Percentiles rank a stretch among this genome's conserved stretches.
These are phyloP conservation scores for Thunnus albacares DNA, from an alignment of 2,797 vertebrate species.

Conservation along the genomic window DNA sequence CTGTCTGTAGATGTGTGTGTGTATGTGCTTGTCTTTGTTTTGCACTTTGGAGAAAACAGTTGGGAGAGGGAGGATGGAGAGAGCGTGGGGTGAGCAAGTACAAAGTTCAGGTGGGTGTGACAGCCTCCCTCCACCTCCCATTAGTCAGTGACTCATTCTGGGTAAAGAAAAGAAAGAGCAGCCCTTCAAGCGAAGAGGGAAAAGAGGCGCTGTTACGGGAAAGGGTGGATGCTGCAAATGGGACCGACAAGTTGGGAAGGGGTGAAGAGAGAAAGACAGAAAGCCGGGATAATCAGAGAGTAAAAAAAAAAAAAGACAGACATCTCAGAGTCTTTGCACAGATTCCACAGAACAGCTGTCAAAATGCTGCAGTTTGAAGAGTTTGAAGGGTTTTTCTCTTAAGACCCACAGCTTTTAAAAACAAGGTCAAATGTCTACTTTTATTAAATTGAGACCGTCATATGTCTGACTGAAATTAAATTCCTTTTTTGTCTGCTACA, in stretches of 20 bases:
- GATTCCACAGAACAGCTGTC: too few relatives aligned
- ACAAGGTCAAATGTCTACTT: too few relatives aligned
- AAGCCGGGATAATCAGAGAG: background rate
- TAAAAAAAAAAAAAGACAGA: too few relatives aligned
- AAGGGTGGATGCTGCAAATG: conserved; percentile 1
- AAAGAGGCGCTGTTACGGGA: conserved; percentile 7
- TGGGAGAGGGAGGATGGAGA: background rate
- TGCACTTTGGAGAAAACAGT: conserved; percentile 2
- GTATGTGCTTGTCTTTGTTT: conserved; percentile 17
- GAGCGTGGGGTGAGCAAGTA: conserved; percentile 30
- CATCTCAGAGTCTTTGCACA: too few relatives aligned
- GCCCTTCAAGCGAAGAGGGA: background rate
- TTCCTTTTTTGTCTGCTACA: too few relatives aligned
- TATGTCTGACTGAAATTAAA: too few relatives aligned
- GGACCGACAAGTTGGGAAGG: background rate
- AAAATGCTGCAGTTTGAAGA: too few relatives aligned
- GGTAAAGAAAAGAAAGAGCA: background rate
- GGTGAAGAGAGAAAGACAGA: background rate
- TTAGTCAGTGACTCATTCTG: conserved; percentile 18
- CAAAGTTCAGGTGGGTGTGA: conserved; percentile 51
- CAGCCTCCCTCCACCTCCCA: background rate
- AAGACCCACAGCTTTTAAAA: too few relatives aligned
- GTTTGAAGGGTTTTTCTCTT: too few relatives aligned
- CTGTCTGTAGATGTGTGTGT: background rate
- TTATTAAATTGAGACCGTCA: too few relatives aligned